Percentiles rank a stretch among this genome's conserved stretches.
These are phyloP conservation scores for Indicator indicator DNA, from an alignment of 2,113 vertebrate species.

Conservation along the genomic window DNA sequence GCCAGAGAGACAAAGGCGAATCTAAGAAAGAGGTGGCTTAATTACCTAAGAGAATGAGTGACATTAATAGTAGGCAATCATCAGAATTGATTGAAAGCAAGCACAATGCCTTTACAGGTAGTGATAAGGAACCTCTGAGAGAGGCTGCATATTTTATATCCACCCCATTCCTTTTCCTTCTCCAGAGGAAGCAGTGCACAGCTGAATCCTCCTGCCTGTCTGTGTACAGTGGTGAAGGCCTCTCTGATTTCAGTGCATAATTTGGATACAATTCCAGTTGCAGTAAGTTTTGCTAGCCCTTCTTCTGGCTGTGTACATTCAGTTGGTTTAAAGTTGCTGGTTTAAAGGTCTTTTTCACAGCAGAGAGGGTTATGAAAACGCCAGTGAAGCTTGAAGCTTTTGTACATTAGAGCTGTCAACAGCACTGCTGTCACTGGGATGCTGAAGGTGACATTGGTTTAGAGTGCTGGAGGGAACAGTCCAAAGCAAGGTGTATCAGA, in stretches of 20 bases:
- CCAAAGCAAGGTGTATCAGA: neutral
- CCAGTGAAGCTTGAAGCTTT: neutral
- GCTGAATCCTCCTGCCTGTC: neutral
- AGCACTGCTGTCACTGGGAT: neutral
- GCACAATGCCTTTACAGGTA: conserved; percentile 53
- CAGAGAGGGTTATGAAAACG: neutral
- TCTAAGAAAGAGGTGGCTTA: conserved; percentile 58
- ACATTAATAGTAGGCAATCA: conserved; percentile 55
- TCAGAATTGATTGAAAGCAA: conserved; percentile 45
- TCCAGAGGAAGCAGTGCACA: neutral
- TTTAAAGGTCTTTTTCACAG: neutral
- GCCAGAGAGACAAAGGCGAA: conserved; percentile 56
- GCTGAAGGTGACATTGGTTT: neutral
- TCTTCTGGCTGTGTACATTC: neutral
- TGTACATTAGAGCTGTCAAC: neutral
- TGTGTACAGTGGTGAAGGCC: neutral
- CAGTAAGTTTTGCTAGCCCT: neutral
- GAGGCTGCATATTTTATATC: neutral
- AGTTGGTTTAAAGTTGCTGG: neutral
- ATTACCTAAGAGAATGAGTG: conserved; percentile 45
- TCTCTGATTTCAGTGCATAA: neutral
- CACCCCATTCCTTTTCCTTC: neutral
- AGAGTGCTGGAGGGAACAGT: neutral
- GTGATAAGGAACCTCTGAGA: neutral
- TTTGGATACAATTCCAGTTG: neutral